Evolutionary conservation across 2,888 invertebrate species (phyloP), one percentile per base, ranked within the genome.

Genomic region (Xylocampa areola): DNA sequence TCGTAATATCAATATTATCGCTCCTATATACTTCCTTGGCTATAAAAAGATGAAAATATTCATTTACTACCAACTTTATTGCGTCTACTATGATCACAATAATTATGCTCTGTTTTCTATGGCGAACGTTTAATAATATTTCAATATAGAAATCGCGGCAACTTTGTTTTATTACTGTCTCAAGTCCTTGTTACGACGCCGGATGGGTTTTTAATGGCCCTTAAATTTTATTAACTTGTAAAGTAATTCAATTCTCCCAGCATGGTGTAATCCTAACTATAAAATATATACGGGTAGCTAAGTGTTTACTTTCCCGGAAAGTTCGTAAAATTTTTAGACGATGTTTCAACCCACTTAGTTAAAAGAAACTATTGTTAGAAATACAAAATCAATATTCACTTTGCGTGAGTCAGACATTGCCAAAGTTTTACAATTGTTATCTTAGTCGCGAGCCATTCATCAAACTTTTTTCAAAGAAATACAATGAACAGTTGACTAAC

Each of bases 11-110:
- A 78, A 80, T 80, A 83, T 82, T 79, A 80, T 76, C 76, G 60
- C 59, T 35, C 60, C 54, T 47, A 59, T 72, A 82, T 85, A 81
- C 77, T 78, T 79, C 70, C 68, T 61, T 48, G 44, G 82, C 78
- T 65, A 86, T 90, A 88, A 90, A 85, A 81, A 71, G 66, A 81
- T 80, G 81, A 74, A 82, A 86, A 85, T 81, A 86, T 81, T 74
- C 82, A 86, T 89, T 90, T 84, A 83, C 81, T 78, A 72, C 80
- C 76, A 73, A 79, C 71, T 89, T 89, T 87, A 89, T 80, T 77
- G 79, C 81, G 50, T 75, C 68, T 76, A 68, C 77, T 80, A 77
- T 79, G 81, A 81, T 77, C 79, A 74, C 73, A 81, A 86, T 88
- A 86, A 90, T 87, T 86, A 84, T 80, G 66, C 68, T 73, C 73